Evolutionary conservation across 2,888 invertebrate genomes (phyloP).

Genomic region (Himalopsyche anomala): DNA sequence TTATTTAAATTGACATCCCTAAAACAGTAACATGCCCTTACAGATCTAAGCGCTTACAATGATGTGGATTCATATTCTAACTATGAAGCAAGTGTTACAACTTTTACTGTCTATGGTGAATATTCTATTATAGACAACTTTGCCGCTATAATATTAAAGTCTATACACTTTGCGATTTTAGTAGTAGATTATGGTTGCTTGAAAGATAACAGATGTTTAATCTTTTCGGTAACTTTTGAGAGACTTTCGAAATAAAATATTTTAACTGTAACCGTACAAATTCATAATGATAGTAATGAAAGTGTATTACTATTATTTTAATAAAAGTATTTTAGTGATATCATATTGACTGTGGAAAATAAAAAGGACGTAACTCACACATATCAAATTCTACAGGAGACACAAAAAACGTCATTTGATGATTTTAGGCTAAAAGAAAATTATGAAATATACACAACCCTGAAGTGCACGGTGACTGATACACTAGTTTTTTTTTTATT

Average conservation of each 20-base stretch:
- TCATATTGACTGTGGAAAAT: no score
- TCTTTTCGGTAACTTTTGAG: not conserved
- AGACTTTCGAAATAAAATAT: not conserved
- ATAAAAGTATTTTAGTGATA: no score
- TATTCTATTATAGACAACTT: slow-evolving; percentile 30
- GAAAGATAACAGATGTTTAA: not conserved
- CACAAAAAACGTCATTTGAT: no score
- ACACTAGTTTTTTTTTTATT: no score
- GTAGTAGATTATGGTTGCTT: not conserved
- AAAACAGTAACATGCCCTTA: not conserved
- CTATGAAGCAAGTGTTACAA: not conserved
- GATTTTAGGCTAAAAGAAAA: no score
- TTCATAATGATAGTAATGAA: no score
- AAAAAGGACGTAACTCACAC: no score
- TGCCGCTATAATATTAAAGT: not conserved
- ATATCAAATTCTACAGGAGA: no score
- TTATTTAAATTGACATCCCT: not conserved
- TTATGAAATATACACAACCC: no score
- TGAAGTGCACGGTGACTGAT: no score
- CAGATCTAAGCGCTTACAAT: not conserved
- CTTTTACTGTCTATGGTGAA: not conserved
- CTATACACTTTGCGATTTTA: not conserved
- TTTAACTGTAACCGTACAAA: no score
- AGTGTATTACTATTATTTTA: no score
- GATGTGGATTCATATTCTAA: slow-evolving; percentile 2